phyloP scores from a whole-genome alignment of 2,888 invertebrate genomes.

The Resseliella maxima region DNA sequence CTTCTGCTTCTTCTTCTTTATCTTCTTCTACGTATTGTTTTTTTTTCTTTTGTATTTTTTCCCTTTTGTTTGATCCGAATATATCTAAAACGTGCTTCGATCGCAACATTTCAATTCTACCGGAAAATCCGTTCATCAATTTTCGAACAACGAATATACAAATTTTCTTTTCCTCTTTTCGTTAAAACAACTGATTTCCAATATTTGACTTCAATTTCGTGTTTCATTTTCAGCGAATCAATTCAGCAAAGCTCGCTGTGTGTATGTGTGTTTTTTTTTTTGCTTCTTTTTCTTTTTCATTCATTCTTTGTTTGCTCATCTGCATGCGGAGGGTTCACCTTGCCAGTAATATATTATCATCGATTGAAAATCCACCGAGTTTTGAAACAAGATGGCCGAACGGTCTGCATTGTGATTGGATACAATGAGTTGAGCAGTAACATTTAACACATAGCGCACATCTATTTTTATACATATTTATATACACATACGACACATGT shows the following conservation, averaged over 20 bases:
- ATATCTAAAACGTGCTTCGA: not conserved
- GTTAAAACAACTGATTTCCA: not conserved
- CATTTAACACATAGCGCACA: conserved; percentile 36
- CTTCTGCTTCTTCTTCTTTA: not conserved
- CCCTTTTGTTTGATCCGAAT: not conserved
- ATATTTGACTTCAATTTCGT: not conserved
- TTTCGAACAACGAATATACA: not conserved
- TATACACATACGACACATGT: conserved; percentile 6
- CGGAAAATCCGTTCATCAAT: not conserved
- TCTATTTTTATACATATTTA: conserved; percentile 24
- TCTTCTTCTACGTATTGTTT: not conserved
- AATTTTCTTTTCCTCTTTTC: not conserved
- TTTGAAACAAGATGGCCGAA: conserved; percentile 63
- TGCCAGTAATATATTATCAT: conserved; percentile 33
- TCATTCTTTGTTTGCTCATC: not conserved
- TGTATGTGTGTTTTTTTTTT: not conserved
- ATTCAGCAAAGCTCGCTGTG: not conserved
- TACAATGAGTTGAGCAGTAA: conserved; percentile 59
- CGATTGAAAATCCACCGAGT: conserved; percentile 11
- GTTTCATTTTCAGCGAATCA: not conserved
- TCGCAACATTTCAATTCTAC: not conserved
- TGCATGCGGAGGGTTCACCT: conserved; percentile 14
- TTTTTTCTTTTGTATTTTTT: not conserved
- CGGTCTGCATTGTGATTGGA: conserved; percentile 63
- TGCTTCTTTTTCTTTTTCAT: not conserved